Conservation (phyloP, 2,797 vertebrate genomes). For the Loriculus beryllinus region DNA sequence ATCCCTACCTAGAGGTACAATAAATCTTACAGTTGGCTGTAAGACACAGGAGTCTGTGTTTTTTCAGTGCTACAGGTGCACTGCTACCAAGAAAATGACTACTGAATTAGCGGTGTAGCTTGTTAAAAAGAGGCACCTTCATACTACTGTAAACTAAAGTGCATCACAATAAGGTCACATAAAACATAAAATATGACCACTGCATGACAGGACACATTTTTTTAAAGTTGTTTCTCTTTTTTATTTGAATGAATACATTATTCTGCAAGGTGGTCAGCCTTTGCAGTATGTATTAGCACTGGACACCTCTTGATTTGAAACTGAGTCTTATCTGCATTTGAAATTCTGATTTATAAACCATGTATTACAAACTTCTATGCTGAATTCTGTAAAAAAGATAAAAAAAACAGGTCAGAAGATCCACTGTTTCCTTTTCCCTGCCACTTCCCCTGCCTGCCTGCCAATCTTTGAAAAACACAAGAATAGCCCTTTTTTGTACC, state of each 20-base stretch:
- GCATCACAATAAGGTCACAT: neutral
- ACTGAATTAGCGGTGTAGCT: neutral
- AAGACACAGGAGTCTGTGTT: neutral
- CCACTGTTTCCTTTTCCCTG: neutral
- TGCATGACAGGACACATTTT: neutral
- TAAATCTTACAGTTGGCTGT: conserved; percentile 3
- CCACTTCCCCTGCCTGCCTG: neutral
- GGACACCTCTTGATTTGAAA: neutral
- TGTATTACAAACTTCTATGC: neutral
- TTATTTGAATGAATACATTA: neutral
- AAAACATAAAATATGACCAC: neutral
- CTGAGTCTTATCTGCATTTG: neutral
- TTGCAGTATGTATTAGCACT: neutral
- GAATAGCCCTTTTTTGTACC: neutral
- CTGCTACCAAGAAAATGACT: neutral
- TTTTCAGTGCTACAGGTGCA: neutral
- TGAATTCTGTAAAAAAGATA: neutral
- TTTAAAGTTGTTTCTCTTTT: neutral
- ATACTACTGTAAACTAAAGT: neutral
- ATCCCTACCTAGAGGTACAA: neutral
- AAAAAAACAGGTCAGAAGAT: neutral
- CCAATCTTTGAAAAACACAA: neutral
- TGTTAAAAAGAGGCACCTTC: neutral
- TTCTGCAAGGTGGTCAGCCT: neutral
- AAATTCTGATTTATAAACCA: neutral